Evolutionary conservation across 2,797 vertebrate species (phyloP).

Genomic region (Megalops cyprinoides): DNA sequence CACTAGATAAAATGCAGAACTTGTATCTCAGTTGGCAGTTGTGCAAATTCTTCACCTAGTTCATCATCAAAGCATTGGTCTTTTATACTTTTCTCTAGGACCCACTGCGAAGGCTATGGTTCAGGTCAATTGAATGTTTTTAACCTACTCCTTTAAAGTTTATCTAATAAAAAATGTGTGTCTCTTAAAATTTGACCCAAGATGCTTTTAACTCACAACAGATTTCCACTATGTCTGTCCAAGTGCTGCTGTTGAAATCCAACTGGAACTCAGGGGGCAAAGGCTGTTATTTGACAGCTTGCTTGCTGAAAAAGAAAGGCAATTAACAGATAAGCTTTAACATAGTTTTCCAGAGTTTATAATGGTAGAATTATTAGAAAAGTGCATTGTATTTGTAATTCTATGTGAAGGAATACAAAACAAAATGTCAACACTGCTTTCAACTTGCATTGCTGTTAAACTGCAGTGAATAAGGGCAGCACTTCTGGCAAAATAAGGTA

Average conservation of each 20-base stretch:
- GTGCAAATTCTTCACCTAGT: background rate
- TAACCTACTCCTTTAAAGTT: background rate
- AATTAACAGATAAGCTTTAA: background rate
- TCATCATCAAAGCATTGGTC: background rate
- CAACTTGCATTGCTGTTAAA: background rate
- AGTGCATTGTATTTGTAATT: background rate
- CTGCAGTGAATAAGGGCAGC: background rate
- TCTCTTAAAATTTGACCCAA: slow-evolving; percentile 1
- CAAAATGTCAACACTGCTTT: too few species aligned
- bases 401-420: background rate
- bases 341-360: background rate
- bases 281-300: background rate
- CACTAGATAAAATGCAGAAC: background rate
- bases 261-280: too few species aligned
- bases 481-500: too few species aligned
- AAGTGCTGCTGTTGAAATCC: background rate
- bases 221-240: background rate
- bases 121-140: background rate
- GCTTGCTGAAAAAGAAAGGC: background rate
- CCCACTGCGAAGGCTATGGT: background rate
- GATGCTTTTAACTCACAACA: background rate
- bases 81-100: background rate
- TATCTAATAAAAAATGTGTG: slow-evolving; percentile 3
- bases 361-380: background rate
- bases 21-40: background rate